Percentiles rank a stretch among this genome's conserved stretches.
These are phyloP conservation scores for Prorops nasuta DNA, from an alignment of 1,140 invertebrate species.

Conservation along the genomic window DNA sequence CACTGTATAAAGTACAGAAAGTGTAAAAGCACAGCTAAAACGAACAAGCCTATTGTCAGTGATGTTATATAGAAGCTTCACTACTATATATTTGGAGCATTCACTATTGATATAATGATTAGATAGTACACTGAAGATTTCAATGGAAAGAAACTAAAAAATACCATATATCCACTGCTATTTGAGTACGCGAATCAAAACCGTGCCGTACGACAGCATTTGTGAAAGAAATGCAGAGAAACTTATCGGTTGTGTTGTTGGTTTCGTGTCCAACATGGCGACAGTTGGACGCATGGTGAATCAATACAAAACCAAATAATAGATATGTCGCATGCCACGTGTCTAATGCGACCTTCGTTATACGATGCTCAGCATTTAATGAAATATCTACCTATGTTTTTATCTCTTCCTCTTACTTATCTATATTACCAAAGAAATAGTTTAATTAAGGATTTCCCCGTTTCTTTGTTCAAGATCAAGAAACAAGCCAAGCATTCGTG, in stretches of 20 bases:
- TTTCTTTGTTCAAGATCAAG: no score
- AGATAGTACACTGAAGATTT: neutral
- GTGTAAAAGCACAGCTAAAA: no score
- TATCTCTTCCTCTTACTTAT: neutral
- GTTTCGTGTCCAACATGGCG: constrained; percentile 34
- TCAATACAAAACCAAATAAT: constrained; percentile 31
- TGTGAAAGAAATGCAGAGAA: constrained; percentile 26
- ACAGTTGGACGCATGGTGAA: constrained; percentile 21
- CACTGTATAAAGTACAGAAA: no score
- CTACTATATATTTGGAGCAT: no score
- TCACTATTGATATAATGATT: neutral
- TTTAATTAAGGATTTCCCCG: no score
- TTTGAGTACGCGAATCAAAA: constrained; percentile 31
- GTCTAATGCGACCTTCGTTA: constrained; percentile 26
- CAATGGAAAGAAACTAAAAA: neutral
- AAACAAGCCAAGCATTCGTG: no score
- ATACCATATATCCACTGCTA: constrained; percentile 33
- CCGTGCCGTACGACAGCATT: constrained; percentile 27
- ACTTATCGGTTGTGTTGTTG: constrained; percentile 23
- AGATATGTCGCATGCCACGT: constrained; percentile 32
- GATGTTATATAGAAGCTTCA: no score
- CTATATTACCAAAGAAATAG: no score
- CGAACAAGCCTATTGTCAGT: no score
- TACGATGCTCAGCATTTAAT: no score
- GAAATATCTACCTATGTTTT: no score